Conservation (phyloP, 2,113 vertebrate genomes). For the Nanorana parkeri region DNA sequence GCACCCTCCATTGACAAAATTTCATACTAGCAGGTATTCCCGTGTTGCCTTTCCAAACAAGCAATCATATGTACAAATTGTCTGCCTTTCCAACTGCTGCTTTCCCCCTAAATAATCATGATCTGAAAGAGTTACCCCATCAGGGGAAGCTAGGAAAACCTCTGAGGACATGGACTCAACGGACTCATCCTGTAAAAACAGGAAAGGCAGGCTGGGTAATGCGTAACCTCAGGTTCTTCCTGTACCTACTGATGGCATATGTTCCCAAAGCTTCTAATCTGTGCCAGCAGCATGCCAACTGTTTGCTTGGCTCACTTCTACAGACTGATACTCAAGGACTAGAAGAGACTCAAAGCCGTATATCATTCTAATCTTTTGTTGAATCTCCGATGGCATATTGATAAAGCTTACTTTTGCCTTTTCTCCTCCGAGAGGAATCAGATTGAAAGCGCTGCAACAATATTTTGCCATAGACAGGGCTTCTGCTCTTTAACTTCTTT, state of each 20-base stretch:
- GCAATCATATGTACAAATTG: constrained; percentile 12
- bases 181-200: constrained; percentile 47
- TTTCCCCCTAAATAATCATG: constrained; percentile 40
- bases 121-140: constrained; percentile 28
- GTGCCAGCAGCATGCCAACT: constrained; percentile 25
- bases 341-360: constrained; percentile 47
- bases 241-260: constrained; percentile 29
- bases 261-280: constrained; percentile 37
- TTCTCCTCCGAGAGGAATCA: constrained; percentile 1
- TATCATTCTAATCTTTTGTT: constrained; percentile 10
- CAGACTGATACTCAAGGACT: constrained; percentile 53
- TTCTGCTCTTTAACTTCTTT: neutral
- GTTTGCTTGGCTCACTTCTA: constrained; percentile 29
- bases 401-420: neutral
- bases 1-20: constrained; percentile 18
- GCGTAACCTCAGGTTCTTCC: constrained; percentile 17
- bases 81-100: constrained; percentile 41
- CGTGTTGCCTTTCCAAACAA: constrained; percentile 26
- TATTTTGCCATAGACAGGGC: constrained; percentile 1
- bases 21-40: constrained; percentile 19
- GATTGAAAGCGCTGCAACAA: neutral
- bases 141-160: constrained; percentile 28
- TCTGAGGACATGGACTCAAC: constrained; percentile 51
- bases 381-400: neutral
- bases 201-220: constrained; percentile 48